Percentiles rank a stretch among this genome's conserved stretches.
Evolutionary conservation across 2,888 invertebrate genomes (phyloP).

Genomic region (Heliothis peltigera): DNA sequence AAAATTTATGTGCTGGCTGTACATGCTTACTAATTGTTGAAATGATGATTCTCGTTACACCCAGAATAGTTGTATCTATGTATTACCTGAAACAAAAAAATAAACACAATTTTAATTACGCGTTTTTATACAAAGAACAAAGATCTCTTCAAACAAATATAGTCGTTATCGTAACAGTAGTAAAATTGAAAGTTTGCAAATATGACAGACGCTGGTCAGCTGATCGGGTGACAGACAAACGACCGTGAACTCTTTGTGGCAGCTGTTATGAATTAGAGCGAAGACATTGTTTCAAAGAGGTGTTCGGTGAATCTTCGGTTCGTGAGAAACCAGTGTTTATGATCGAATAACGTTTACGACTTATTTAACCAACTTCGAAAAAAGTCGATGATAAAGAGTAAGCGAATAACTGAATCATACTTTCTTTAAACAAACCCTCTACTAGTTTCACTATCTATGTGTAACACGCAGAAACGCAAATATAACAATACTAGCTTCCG

Average conservation of each 20-base stretch:
- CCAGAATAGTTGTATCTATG: not conserved
- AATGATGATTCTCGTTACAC: conserved; percentile 6
- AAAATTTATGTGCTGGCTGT: too few species aligned
- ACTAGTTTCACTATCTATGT: too few species aligned
- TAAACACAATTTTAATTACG: conserved; percentile 5
- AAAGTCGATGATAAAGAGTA: too few species aligned
- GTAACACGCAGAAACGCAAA: too few species aligned
- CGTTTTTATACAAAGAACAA: not conserved
- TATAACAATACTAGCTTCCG: too few species aligned
- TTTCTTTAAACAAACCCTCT: too few species aligned
- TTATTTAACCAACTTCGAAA: not conserved
- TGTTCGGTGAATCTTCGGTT: conserved; percentile 36
- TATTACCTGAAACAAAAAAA: conserved; percentile 52
- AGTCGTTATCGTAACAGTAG: conserved; percentile 1
- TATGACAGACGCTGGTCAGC: conserved; percentile 65
- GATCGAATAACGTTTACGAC: not conserved
- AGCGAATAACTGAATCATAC: too few species aligned
- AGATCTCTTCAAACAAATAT: not conserved
- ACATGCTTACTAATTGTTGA: not conserved
- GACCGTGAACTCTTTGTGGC: conserved; percentile 66
- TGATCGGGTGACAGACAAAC: conserved; percentile 65
- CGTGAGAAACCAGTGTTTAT: conserved; percentile 8
- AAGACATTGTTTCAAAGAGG: conserved; percentile 28
- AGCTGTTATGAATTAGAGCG: conserved; percentile 38
- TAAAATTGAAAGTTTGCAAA: conserved; percentile 49